These are phyloP conservation scores for Schizopygopsis malacanthus DNA, from an alignment of 2,797 vertebrate genomes.

Conservation along the genomic window DNA sequence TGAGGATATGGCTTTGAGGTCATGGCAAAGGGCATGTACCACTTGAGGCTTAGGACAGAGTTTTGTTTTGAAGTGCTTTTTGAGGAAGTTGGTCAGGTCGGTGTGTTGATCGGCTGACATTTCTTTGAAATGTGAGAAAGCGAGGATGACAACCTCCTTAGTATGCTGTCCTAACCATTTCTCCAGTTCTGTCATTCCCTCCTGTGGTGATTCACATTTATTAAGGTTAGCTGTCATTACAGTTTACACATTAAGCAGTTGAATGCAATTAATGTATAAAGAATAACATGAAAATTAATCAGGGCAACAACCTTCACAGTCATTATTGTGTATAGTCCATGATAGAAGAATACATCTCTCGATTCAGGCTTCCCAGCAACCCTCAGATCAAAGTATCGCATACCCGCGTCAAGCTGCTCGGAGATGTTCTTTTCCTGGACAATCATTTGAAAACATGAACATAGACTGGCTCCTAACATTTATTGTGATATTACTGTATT, in stretches of 20 bases:
- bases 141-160: slow-evolving; percentile 82
- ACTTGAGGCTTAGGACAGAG: slow-evolving; percentile 74
- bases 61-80: slow-evolving; percentile 75
- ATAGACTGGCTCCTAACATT: not conserved
- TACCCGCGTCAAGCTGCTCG: slow-evolving; percentile 82
- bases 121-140: slow-evolving; percentile 82
- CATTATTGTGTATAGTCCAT: slow-evolving; percentile 83
- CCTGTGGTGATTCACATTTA: slow-evolving; percentile 66
- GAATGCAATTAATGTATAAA: not conserved
- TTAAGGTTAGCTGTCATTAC: not conserved
- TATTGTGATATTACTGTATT: not conserved
- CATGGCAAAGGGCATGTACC: not conserved
- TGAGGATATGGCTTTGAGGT: not conserved
- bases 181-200: slow-evolving; percentile 79
- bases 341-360: slow-evolving; percentile 82
- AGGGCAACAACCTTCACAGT: slow-evolving; percentile 79
- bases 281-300: not conserved
- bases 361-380: slow-evolving; percentile 77
- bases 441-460: slow-evolving; percentile 7
- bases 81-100: slow-evolving; percentile 75
- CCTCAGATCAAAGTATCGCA: slow-evolving; percentile 87
- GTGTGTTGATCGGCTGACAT: slow-evolving; percentile 76
- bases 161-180: slow-evolving; percentile 84
- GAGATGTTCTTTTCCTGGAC: slow-evolving; percentile 70
- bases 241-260: not conserved